A percentile compares a stretch with the other conserved stretches of the same genome.
These are phyloP conservation scores for Enteromius viviparus DNA, from an alignment of 2,797 vertebrate genomes.

Conservation along the genomic window DNA sequence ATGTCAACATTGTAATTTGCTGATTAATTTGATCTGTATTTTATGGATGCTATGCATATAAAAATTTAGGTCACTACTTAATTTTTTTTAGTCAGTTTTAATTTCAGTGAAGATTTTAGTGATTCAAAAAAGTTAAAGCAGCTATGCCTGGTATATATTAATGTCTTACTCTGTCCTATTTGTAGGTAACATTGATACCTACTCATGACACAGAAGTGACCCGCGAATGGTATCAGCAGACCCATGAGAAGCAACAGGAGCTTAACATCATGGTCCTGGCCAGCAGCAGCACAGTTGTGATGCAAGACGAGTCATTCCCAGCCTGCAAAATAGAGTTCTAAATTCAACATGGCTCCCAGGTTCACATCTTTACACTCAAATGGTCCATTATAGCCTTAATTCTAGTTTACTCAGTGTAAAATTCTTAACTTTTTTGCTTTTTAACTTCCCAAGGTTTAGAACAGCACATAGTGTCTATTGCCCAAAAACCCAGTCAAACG, in stretches of 20 bases:
- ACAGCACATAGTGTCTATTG: slow-evolving; percentile 13
- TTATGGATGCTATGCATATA: not conserved
- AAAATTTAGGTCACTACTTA: not conserved
- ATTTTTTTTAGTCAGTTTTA: not conserved
- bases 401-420: slow-evolving; percentile 47
- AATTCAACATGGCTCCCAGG: slow-evolving; percentile 60
- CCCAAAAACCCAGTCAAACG: slow-evolving; percentile 1
- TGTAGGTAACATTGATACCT: slow-evolving; percentile 95
- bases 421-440: slow-evolving; percentile 36
- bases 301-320: slow-evolving; percentile 99
- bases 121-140: too few species aligned
- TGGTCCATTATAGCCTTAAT: slow-evolving; percentile 52
- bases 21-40: not conserved
- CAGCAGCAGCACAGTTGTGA: slow-evolving; percentile 99
- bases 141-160: not conserved
- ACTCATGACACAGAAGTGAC: slow-evolving; percentile 98
- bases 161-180: slow-evolving; percentile 7
- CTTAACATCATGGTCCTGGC: slow-evolving; percentile 98
- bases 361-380: slow-evolving; percentile 55
- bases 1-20: slow-evolving; percentile 5
- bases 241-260: slow-evolving; percentile 96
- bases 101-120: not conserved
- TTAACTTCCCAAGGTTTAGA: slow-evolving; percentile 30
- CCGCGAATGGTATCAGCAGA: slow-evolving; percentile 99
- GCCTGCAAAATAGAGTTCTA: slow-evolving; percentile 99